Percentiles rank a stretch among this genome's conserved stretches.
Conservation (phyloP, 2,888 invertebrate genomes). For the Frankliniella fusca region DNA sequence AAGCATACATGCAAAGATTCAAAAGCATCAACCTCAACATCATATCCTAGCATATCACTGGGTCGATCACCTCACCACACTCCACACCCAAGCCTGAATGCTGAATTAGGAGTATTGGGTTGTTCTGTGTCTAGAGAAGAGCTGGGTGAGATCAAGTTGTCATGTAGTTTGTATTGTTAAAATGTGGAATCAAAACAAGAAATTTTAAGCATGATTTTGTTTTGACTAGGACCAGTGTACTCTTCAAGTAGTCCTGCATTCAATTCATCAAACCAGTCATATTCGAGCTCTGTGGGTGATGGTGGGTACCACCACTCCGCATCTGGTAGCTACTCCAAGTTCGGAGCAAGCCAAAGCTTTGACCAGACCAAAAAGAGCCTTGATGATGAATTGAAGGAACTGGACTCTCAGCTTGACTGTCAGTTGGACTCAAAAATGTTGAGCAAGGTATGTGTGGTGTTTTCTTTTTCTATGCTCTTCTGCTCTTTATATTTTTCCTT, state of each 20-base stretch:
- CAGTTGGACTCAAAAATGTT: conserved; percentile 56
- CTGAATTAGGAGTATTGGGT: conserved; percentile 50
- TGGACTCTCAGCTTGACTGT: conserved; percentile 71
- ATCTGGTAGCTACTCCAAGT: conserved; percentile 7
- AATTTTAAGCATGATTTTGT: too few relatives aligned
- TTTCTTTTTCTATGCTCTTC: neutral
- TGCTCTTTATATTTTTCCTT: neutral
- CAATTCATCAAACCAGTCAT: conserved; percentile 15
- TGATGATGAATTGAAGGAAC: conserved; percentile 75
- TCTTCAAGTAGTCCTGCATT: conserved; percentile 7
- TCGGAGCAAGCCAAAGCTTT: conserved; percentile 52
- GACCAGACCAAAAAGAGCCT: conserved; percentile 70
- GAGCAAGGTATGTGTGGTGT: conserved; percentile 41
- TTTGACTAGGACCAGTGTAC: neutral
- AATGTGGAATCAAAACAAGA: neutral
- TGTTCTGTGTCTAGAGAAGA: conserved; percentile 50
- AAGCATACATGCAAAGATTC: conserved; percentile 63
- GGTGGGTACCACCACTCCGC: conserved; percentile 9
- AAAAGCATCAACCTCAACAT: conserved; percentile 56
- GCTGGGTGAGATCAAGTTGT: conserved; percentile 45
- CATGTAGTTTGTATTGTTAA: neutral
- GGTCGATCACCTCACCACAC: conserved; percentile 52
- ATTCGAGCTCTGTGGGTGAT: conserved; percentile 10
- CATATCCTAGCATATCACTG: conserved; percentile 48
- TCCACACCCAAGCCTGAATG: conserved; percentile 51